Percentiles rank a stretch among this genome's conserved stretches.
Evolutionary conservation across 1,140 invertebrate genomes (phyloP).

Genomic region (Idris sp.): DNA sequence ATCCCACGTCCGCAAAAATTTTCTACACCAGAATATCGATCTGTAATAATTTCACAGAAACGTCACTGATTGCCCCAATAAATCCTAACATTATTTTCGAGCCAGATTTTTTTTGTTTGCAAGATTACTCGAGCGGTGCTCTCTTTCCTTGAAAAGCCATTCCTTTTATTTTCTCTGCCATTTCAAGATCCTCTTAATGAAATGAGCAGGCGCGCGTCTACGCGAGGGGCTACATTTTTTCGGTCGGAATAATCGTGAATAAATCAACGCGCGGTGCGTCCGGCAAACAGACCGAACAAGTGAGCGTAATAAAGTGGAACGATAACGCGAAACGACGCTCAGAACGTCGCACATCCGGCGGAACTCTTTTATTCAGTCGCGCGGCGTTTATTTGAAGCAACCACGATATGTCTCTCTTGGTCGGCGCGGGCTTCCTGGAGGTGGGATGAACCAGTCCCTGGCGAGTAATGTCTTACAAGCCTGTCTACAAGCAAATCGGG

Average conservation of each 20-base stretch:
- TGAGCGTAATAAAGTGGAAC: conserved; percentile 72
- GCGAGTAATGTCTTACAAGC: conserved; percentile 72
- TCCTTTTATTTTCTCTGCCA: no score
- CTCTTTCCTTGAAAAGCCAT: no score
- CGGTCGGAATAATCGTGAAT: conserved; percentile 54
- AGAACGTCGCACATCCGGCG: conserved; percentile 66
- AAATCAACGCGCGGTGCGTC: conserved; percentile 60
- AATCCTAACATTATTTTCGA: conserved; percentile 34
- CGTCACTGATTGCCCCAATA: conserved; percentile 43
- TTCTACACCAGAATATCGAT: conserved; percentile 20
- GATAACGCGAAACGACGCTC: conserved; percentile 69
- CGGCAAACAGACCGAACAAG: conserved; percentile 40
- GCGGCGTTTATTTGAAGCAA: conserved; percentile 33
- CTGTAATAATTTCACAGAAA: conserved; percentile 32
- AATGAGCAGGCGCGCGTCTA: conserved; percentile 23
- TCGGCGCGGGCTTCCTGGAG: conserved; percentile 16
- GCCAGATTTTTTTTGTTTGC: conserved; percentile 23
- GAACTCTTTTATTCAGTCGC: conserved; percentile 53
- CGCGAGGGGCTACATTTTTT: conserved; percentile 13
- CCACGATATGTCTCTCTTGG: conserved; percentile 38
- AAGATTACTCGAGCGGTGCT: no score
- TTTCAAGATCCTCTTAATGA: conserved; percentile 15
- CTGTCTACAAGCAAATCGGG: conserved; percentile 66
- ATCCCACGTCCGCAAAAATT: conserved; percentile 11
- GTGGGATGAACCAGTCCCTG: conserved; percentile 68